Evolutionary conservation across 2,797 vertebrate species (phyloP).

Genomic region (Helicolenus hilgendorfi): DNA sequence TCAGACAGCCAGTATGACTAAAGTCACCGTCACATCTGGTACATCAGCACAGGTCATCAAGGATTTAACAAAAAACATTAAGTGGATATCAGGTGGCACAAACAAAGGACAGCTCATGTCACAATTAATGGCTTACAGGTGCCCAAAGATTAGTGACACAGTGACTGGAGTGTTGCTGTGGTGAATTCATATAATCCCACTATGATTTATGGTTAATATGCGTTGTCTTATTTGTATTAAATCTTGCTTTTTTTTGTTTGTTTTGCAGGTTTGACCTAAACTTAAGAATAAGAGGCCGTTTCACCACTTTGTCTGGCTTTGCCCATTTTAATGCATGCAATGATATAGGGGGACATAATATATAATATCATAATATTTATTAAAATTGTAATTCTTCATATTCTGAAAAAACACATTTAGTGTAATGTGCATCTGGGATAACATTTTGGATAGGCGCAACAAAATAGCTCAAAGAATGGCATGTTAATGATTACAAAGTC

Average conservation of each 20-base stretch:
- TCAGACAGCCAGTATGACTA: slow-evolving; percentile 7
- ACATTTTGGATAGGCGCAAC: background rate
- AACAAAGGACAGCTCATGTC: background rate
- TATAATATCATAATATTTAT: background rate
- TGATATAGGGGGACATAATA: background rate
- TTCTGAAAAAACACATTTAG: background rate
- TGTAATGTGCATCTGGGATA: background rate
- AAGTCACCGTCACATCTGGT: slow-evolving; percentile 3
- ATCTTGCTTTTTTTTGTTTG: background rate
- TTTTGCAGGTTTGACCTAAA: background rate
- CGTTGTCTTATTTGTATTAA: background rate
- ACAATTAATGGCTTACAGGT: background rate
- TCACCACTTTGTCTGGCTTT: background rate
- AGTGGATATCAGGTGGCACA: background rate
- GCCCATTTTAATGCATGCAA: background rate
- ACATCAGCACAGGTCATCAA: background rate
- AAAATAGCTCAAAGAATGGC: background rate
- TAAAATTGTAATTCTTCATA: accelerated
- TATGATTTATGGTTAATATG: background rate
- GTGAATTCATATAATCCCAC: background rate
- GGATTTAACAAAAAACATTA: background rate
- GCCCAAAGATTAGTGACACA: background rate
- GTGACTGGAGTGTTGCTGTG: background rate
- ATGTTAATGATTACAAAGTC: background rate
- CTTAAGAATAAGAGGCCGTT: too few species aligned